Base-by-base conservation (phyloP, 2,797 vertebrate genomes). In the Sardinella longiceps region DNA sequence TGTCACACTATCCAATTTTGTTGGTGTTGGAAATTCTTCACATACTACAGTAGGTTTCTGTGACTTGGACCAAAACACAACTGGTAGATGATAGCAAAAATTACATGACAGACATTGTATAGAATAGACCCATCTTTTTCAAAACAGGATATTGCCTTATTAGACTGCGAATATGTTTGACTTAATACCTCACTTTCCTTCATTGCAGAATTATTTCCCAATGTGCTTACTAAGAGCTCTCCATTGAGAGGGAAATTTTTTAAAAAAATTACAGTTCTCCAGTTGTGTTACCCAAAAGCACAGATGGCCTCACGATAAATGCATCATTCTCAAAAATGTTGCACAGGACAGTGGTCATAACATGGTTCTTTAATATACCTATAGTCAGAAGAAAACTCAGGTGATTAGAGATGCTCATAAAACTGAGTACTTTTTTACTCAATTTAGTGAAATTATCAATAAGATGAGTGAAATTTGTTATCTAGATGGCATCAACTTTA, bases 331-430 rank as follows among this genome's bases (percentile, higher is more conserved):
- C 60, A 77, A 80, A 80, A 77, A 56, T 89, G 48, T 83, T 89
- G 88, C 87, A 87, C 82, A 88, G 90, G 87, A 89, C 85, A 84
- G 70, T 91, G 90, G 88, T 91, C 89, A 90, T 90, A 89, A 82
- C 89, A 87, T 89, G 85, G 86, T 87, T 86, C 63, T 77, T 66
- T 23, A 23, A 6, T 23, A 43, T 77, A 77, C 70, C 84, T 84
- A 87, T 82, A 84, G 84, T 85, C 84, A 83, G 82, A 77, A 56
- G 81, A 28, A 53, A 23, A 39, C 70, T 77, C 70, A 77, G 70
- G 70, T 77, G 70, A 77, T 39, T 77, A 77, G 70, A 77, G 70
- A 6, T 77, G 43, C 70, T 77, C 37, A 37, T 77, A 43, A 33
- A 33, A 43, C 37, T 23, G 33, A 43, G 70, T 77, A 77, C 70